Percentiles rank a stretch among this genome's conserved stretches.
Evolutionary conservation across 2,113 vertebrate genomes (phyloP).

Genomic region (Chloropsis hardwickii): DNA sequence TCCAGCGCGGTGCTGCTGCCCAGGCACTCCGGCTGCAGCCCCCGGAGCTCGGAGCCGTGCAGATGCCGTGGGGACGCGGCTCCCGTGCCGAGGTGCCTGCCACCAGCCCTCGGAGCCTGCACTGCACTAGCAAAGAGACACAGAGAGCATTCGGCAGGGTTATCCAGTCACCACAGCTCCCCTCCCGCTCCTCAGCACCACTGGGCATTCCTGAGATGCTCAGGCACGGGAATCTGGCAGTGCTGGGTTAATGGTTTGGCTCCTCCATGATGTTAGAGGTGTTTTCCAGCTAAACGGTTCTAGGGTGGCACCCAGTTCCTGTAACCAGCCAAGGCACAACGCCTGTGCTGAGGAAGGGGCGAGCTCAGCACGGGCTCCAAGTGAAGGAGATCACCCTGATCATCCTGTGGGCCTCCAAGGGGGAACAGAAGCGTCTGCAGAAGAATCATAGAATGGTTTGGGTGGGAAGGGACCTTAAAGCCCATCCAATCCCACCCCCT

Average conservation of each 20-base stretch:
- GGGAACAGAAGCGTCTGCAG: neutral
- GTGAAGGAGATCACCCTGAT: neutral
- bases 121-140: fast-evolving
- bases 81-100: neutral
- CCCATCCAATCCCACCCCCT: fast-evolving
- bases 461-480: neutral
- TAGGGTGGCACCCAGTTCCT: neutral
- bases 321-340: fast-evolving
- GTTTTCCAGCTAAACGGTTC: neutral
- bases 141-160: fast-evolving
- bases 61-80: fast-evolving
- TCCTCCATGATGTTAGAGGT: neutral
- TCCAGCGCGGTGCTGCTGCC: neutral
- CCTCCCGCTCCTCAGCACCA: fast-evolving
- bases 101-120: neutral
- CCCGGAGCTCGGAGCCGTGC: fast-evolving
- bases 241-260: neutral
- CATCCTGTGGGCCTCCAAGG: neutral
- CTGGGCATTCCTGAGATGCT: fast-evolving
- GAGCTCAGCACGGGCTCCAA: neutral
- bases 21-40: neutral
- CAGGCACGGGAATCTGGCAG: neutral
- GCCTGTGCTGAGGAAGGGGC: fast-evolving
- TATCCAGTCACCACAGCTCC: neutral
- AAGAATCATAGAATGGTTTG: neutral